Conservation (phyloP, 2,113 vertebrate genomes). For the Climacteris rufus region DNA sequence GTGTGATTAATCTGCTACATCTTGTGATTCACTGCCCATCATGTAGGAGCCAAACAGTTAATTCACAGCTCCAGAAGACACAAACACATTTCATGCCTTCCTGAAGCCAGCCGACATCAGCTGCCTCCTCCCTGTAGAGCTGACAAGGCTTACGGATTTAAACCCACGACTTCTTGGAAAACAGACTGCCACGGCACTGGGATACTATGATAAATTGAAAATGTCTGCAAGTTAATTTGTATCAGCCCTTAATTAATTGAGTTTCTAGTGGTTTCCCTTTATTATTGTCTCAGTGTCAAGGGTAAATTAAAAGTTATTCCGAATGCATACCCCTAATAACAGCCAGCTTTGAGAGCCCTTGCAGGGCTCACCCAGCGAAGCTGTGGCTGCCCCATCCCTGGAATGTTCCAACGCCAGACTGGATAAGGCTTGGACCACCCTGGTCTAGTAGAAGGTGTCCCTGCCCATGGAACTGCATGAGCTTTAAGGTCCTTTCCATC, state of each 20-base stretch:
- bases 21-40: background rate
- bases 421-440: background rate
- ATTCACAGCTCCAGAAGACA: background rate
- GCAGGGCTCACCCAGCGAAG: background rate
- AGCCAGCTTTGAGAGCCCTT: background rate
- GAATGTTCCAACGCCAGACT: background rate
- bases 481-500: background rate
- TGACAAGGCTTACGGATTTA: background rate
- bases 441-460: background rate
- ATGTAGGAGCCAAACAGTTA: background rate
- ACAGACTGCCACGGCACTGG: background rate
- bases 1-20: background rate
- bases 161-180: background rate
- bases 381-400: background rate
- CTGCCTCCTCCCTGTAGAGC: background rate
- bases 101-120: background rate
- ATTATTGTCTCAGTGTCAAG: background rate
- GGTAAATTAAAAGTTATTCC: background rate
- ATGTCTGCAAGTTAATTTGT: background rate
- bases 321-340: background rate
- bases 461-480: background rate
- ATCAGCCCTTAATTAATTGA: background rate
- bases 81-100: background rate
- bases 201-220: background rate
- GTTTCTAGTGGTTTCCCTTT: background rate